phyloP scores from a whole-genome alignment of 2,888 invertebrate genomes.

The Yponomeuta sedellus region DNA sequence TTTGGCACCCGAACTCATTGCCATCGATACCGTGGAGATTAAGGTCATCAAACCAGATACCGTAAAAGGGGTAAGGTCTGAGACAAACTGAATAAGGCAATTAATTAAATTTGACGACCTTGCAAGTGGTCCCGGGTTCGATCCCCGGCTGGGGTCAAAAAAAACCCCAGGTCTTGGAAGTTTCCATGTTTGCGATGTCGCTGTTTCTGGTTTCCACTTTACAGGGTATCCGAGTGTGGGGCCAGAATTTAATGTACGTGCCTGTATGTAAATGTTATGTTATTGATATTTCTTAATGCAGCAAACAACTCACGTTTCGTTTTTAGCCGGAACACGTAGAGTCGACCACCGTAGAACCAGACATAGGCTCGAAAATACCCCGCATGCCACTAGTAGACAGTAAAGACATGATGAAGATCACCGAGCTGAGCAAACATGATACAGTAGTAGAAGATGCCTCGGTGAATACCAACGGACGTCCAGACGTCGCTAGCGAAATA shows the following conservation, averaged over 20 bases:
- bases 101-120: too few species aligned
- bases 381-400: slow-evolving; percentile 55
- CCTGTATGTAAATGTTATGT: too few species aligned
- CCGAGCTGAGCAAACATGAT: slow-evolving; percentile 33
- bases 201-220: too few species aligned
- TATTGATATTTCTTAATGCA: too few species aligned
- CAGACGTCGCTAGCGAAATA: slow-evolving; percentile 57
- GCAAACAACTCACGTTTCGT: neutral
- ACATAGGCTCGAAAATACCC: slow-evolving; percentile 44
- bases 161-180: too few species aligned
- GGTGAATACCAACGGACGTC: slow-evolving; percentile 50
- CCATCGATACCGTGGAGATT: slow-evolving; percentile 36
- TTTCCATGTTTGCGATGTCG: too few species aligned
- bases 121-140: too few species aligned
- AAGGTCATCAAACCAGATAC: slow-evolving; percentile 26
- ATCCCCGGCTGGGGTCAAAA: too few species aligned
- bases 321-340: neutral
- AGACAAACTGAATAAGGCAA: too few species aligned
- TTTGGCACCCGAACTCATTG: slow-evolving; percentile 52
- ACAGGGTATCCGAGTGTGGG: too few species aligned
- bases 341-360: slow-evolving; percentile 20
- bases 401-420: slow-evolving; percentile 50
- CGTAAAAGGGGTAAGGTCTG: neutral
- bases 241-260: too few species aligned
- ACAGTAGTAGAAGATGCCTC: slow-evolving; percentile 41